Evolutionary conservation across 2,888 invertebrate genomes (phyloP).

Genomic region (Diarsia mendica): DNA sequence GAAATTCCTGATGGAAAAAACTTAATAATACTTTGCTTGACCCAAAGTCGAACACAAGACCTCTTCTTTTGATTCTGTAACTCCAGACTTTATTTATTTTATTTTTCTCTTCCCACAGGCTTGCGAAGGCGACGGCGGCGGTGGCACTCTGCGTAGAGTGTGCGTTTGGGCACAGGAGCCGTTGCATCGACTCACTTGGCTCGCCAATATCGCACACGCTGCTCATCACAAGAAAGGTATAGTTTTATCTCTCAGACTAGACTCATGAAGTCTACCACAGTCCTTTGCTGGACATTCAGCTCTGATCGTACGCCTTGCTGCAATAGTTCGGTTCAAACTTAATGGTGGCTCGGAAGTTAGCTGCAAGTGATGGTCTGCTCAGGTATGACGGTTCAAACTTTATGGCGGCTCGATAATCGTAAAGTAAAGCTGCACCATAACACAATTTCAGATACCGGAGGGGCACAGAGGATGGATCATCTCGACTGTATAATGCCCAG

Average conservation of each 20-base stretch:
- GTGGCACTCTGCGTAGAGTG: conserved; percentile 93
- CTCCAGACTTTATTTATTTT: neutral
- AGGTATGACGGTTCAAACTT: too few relatives aligned
- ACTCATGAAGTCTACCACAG: neutral
- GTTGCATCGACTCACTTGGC: conserved; percentile 94
- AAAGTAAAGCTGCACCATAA: too few relatives aligned
- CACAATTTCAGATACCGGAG: too few relatives aligned
- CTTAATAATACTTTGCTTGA: too few relatives aligned
- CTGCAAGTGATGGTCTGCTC: too few relatives aligned
- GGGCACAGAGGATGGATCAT: too few relatives aligned
- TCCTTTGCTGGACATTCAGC: neutral
- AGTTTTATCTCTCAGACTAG: neutral
- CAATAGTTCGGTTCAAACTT: too few relatives aligned
- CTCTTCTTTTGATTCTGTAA: neutral
- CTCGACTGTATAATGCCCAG: too few relatives aligned
- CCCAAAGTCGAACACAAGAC: too few relatives aligned
- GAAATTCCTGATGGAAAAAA: too few relatives aligned
- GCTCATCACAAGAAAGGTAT: conserved; percentile 94
- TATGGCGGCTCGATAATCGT: too few relatives aligned
- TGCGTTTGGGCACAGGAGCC: conserved; percentile 96
- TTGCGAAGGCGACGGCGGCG: conserved; percentile 83
- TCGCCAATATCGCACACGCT: conserved; percentile 95
- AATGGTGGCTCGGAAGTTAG: too few relatives aligned
- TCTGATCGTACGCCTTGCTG: neutral
- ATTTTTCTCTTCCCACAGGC: conserved; percentile 56